Percentiles rank a stretch among this genome's conserved stretches.
phyloP scores from a whole-genome alignment of 2,113 vertebrate genomes.

The Caretta caretta region DNA sequence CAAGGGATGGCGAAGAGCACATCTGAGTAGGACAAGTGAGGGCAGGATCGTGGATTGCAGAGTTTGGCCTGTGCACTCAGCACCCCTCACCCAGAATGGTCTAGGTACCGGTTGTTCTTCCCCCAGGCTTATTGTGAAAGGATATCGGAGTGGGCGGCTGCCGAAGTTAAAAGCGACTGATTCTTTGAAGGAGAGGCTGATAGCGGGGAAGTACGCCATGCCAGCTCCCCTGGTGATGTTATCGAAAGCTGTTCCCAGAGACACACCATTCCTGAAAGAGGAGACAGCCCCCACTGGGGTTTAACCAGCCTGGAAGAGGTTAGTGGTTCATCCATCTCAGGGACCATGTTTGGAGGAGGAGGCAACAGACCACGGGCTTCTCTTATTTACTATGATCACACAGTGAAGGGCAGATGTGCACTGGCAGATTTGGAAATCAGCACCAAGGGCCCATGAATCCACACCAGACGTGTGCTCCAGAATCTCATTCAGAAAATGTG shows the following conservation, averaged over 20 bases:
- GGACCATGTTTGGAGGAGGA: background rate
- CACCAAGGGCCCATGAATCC: background rate
- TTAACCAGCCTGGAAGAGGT: background rate
- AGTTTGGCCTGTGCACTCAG: background rate
- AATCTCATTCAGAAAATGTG: background rate
- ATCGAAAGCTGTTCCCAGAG: constrained; percentile 92
- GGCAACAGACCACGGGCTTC: background rate
- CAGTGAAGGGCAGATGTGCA: background rate
- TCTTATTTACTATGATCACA: background rate
- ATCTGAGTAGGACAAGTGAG: background rate
- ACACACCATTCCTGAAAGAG: constrained; percentile 90
- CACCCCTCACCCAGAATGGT: background rate
- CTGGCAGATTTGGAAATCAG: background rate
- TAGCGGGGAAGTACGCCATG: constrained; percentile 97
- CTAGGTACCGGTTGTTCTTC: background rate
- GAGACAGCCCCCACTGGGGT: background rate
- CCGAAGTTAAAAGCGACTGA: constrained; percentile 98
- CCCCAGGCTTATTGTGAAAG: constrained; percentile 72
- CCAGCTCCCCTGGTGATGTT: constrained; percentile 92
- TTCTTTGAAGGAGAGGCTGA: constrained; percentile 98
- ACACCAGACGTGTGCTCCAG: background rate
- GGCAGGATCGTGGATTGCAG: background rate
- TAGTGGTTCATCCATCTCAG: background rate
- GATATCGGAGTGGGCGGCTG: constrained; percentile 98
- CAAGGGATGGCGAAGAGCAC: background rate